Percentiles rank a stretch among this genome's conserved stretches.
Evolutionary conservation across 2,113 vertebrate genomes (phyloP).

Genomic region (Vidua macroura): DNA sequence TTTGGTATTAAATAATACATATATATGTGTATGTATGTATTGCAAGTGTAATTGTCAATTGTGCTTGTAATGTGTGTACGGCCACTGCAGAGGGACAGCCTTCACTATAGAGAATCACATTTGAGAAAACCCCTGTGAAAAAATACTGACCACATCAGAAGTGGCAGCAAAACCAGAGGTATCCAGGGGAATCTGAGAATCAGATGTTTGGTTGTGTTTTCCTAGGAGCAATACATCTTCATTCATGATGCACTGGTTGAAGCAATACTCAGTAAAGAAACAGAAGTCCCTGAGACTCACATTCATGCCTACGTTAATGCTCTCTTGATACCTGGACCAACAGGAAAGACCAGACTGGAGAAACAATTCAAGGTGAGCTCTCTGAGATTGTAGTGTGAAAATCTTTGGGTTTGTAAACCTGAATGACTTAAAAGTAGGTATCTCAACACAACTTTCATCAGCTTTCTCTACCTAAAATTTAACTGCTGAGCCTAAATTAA

Average conservation of each 20-base stretch:
- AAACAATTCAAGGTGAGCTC: conserved; percentile 90
- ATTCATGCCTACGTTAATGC: conserved; percentile 89
- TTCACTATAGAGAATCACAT: background rate
- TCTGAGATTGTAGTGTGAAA: background rate
- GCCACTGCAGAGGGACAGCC: background rate
- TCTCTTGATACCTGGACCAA: conserved; percentile 84
- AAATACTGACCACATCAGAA: background rate
- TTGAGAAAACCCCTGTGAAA: background rate
- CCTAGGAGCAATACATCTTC: conserved; percentile 93
- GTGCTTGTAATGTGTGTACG: background rate
- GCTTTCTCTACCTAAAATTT: background rate
- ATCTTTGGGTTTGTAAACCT: background rate
- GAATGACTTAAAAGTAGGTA: background rate
- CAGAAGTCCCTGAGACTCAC: conserved; percentile 81
- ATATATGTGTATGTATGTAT: background rate
- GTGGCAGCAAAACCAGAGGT: background rate
- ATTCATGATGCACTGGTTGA: conserved; percentile 92
- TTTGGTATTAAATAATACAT: background rate
- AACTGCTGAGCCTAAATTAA: background rate
- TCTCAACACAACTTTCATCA: background rate
- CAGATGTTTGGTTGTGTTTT: background rate
- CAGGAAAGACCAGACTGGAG: conserved; percentile 86
- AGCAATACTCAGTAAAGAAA: conserved; percentile 87
- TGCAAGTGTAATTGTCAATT: background rate
- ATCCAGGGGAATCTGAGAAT: background rate